Percentiles rank a stretch among this genome's conserved stretches.
Evolutionary conservation across 2,113 vertebrate genomes (phyloP).

Genomic region (Coracopsis vasa): DNA sequence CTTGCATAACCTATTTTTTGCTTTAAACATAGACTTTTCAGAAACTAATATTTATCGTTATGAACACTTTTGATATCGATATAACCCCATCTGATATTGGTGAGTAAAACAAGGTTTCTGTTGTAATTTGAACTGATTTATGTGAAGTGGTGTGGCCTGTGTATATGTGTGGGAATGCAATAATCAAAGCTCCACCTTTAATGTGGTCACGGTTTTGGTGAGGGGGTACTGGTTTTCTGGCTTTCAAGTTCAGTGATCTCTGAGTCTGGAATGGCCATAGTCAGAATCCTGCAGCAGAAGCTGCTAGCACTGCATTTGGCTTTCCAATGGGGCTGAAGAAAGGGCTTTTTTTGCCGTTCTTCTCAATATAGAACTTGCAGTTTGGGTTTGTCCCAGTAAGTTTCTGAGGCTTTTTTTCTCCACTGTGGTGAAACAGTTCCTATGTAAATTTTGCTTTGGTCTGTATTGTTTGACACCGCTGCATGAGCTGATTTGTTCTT

Average conservation of each 20-base stretch:
- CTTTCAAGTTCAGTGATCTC: neutral
- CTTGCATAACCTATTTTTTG: neutral
- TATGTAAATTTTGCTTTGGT: neutral
- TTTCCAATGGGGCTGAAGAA: neutral
- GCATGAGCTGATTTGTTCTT: neutral
- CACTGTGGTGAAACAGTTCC: neutral
- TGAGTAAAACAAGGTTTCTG: neutral
- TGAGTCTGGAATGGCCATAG: neutral
- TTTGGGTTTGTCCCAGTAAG: neutral
- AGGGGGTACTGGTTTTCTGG: neutral
- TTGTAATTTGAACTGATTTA: neutral
- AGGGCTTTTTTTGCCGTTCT: neutral
- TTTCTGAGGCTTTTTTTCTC: neutral
- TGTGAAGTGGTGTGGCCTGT: neutral
- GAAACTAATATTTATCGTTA: neutral
- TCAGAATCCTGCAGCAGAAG: neutral
- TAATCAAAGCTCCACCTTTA: neutral
- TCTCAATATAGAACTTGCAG: neutral
- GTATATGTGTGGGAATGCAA: neutral
- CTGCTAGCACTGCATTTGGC: rapidly evolving
- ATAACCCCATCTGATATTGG: neutral
- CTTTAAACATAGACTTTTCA: neutral
- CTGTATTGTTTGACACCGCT: constrained; percentile 20
- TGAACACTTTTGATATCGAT: neutral
- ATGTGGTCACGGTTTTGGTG: neutral